phyloP scores from a whole-genome alignment of 2,888 invertebrate species.

The Luperina nickerlii region DNA sequence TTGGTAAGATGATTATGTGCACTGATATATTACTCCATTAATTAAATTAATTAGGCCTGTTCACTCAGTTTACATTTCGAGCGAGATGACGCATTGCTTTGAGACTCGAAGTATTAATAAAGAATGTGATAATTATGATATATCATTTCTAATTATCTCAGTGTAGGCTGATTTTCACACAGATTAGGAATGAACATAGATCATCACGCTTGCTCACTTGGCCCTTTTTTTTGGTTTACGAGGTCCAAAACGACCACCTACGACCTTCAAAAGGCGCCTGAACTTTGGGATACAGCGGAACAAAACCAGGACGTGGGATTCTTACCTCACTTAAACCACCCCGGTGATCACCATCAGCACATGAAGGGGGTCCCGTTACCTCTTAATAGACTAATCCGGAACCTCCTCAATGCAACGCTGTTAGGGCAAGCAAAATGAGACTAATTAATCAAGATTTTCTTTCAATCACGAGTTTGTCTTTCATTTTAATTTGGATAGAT shows the following conservation, averaged over 20 bases:
- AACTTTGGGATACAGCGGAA: too few species aligned
- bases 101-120: conserved; percentile 31
- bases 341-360: too few species aligned
- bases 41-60: conserved; percentile 50
- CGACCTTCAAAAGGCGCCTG: too few species aligned
- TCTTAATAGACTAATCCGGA: too few species aligned
- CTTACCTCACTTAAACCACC: too few species aligned
- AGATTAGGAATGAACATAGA: not conserved
- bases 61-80: conserved; percentile 50
- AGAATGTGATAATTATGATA: conserved; percentile 16
- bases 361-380: too few species aligned
- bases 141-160: not conserved
- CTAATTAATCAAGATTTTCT: not conserved
- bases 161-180: not conserved
- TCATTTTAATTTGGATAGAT: not conserved
- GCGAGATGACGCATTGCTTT: conserved; percentile 35
- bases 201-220: not conserved
- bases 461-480: not conserved
- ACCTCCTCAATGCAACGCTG: too few species aligned
- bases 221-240: too few species aligned
- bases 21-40: conserved; percentile 49
- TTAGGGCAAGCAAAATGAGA: too few species aligned
- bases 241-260: too few species aligned
- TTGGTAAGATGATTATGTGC: conserved; percentile 34
- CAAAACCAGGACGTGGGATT: too few species aligned